Conservation (phyloP, 2,888 invertebrate genomes). For the Lasioglossum pauxillum region DNA sequence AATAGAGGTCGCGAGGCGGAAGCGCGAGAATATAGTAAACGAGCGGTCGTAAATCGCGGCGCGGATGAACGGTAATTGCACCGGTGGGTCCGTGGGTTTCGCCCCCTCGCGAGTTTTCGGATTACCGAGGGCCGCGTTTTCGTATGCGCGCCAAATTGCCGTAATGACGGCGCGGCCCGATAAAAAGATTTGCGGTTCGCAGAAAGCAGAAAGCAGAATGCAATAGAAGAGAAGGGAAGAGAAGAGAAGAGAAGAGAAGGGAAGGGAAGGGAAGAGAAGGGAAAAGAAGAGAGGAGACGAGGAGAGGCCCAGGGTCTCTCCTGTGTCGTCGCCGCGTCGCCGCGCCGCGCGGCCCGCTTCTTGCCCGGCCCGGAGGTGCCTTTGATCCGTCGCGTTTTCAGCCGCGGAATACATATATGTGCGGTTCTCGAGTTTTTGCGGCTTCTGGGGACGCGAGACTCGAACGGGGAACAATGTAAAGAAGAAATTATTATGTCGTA, state of each 20-base stretch:
- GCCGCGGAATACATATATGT: conserved; percentile 50
- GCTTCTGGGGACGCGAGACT: conserved; percentile 42
- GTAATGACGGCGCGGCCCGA: conserved; percentile 74
- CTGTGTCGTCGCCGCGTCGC: conserved; percentile 30
- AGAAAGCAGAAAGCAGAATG: conserved; percentile 78
- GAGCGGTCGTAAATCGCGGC: neutral
- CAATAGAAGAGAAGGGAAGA: conserved; percentile 32
- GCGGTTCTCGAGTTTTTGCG: conserved; percentile 58
- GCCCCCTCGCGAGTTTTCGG: conserved; percentile 64
- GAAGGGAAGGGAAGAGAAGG: neutral
- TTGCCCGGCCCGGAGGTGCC: conserved; percentile 62
- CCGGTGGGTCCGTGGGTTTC: neutral
- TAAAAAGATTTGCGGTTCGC: conserved; percentile 74
- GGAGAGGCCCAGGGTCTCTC: conserved; percentile 31
- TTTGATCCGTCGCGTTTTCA: conserved; percentile 69
- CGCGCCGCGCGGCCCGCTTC: conserved; percentile 61
- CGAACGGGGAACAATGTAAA: conserved; percentile 55
- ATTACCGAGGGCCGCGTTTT: conserved; percentile 60
- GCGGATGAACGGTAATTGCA: neutral
- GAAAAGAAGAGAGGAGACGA: neutral
- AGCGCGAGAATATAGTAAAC: neutral
- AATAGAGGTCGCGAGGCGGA: neutral
- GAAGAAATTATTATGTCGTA: conserved; percentile 60
- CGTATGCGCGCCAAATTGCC: conserved; percentile 76
- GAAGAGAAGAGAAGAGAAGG: neutral